A percentile compares a stretch with the other conserved stretches of the same genome.
phyloP scores from a whole-genome alignment of 2,888 invertebrate genomes.

The Metallyticus violacea region DNA sequence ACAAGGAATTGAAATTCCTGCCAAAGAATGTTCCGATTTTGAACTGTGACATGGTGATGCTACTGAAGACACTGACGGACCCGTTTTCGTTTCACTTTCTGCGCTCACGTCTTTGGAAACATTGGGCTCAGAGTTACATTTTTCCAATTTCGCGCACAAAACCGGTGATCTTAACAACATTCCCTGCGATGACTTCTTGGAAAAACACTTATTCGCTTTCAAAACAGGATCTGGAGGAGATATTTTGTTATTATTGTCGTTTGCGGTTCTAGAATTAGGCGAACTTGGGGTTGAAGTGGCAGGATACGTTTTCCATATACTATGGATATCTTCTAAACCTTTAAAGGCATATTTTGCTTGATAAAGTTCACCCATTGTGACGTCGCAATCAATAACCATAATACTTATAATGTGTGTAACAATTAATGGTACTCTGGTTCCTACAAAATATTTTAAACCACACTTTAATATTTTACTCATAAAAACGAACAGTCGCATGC shows the following conservation, averaged over 20 bases:
- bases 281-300: not conserved
- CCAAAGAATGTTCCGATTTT: conserved; percentile 4
- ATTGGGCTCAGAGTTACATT: conserved; percentile 8
- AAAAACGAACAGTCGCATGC: not conserved
- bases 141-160: conserved; percentile 4
- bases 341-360: not conserved
- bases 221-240: not conserved
- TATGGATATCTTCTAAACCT: not conserved
- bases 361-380: conserved; percentile 3
- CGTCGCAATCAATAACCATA: conserved; percentile 8
- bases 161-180: not conserved
- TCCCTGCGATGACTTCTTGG: conserved; percentile 4
- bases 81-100: not conserved
- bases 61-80: not conserved
- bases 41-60: not conserved
- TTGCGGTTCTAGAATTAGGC: not conserved
- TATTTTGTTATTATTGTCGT: not conserved
- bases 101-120: not conserved
- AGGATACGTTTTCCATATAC: not conserved
- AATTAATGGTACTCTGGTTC: not conserved
- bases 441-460: too few species aligned
- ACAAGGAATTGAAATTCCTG: not conserved
- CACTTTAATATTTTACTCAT: not conserved
- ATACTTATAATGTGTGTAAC: not conserved
- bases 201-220: not conserved